Evolutionary conservation across 2,113 vertebrate species (phyloP), one percentile per base, ranked within the genome.

Genomic region (Australoheros scitulus): DNA sequence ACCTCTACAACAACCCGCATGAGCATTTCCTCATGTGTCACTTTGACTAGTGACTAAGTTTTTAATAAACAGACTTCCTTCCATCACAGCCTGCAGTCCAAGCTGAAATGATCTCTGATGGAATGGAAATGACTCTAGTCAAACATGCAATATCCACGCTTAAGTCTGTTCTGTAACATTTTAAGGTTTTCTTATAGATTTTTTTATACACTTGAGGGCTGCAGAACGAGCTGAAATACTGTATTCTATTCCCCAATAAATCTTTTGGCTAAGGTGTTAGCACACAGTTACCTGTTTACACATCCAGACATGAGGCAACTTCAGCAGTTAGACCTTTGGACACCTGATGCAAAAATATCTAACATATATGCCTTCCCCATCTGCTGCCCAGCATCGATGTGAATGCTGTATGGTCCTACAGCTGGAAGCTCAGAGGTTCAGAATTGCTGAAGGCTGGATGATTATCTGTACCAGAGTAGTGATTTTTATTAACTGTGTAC

Each of bases 41-140:
- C 8, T 36, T 59, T 59, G 58, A 84, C 55, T 68, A 70, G 34
- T 81, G 76, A 84, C 79, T 56, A 65, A 58, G 43, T 3, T 84
- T 84, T 78, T 38, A 61, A 88, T 82, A 84, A 87, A 88, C 6
- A 64, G 56, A 70, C 34, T 50, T n/a, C 10, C 58, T 36, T n/a
- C 14, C n/a, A 24, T 56, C 29, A 47, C 47, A 29, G 41, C 47
- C 26, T 24, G 38, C 22, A 70, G 29, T 11, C 63, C 26, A n/a
- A 20, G 26, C 26, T 58, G 11, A 60, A 74, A 56, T 56, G 3
- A 58, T 79, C 55, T 75, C 34, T 52, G 56, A 79, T 2, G 43
- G 57, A 79, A 82, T 81, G 52, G 34, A 77, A n/a, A 34, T 10
- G 24, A 82, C 59, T 15, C 56, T 57, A 8, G 18, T 34, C n/a